phyloP scores from a whole-genome alignment of 2,888 invertebrate genomes.

The Microplitis deprimator region DNA sequence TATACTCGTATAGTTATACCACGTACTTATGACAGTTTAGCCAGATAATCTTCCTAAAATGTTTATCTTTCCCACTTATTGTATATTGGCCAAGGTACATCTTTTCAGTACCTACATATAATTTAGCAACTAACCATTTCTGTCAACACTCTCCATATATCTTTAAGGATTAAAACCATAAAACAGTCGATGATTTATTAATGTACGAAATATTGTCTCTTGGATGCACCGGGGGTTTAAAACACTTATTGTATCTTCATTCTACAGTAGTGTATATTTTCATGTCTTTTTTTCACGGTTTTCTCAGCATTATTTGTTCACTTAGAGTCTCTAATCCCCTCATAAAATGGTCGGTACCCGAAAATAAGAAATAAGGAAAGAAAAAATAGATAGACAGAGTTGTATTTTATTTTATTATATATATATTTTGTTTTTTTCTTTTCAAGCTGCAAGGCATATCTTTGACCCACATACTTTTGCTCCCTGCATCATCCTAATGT shows the following conservation, averaged over 20 bases:
- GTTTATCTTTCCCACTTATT: background rate
- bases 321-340: slow-evolving; percentile 12
- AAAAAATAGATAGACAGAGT: background rate
- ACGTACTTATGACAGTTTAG: background rate
- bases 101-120: background rate
- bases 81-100: background rate
- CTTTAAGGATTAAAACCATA: slow-evolving; percentile 1
- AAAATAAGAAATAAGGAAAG: background rate
- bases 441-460: background rate
- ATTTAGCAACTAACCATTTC: background rate
- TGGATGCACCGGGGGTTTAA: background rate
- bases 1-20: background rate
- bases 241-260: background rate
- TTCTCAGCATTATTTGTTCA: background rate
- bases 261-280: too few species aligned
- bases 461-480: slow-evolving; percentile 28
- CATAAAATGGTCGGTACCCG: slow-evolving; percentile 26
- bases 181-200: background rate
- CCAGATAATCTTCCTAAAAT: background rate
- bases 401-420: background rate
- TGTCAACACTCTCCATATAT: background rate
- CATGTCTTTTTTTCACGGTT: background rate
- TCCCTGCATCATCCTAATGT: background rate
- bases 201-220: background rate
- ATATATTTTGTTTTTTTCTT: slow-evolving; percentile 1